phyloP scores from a whole-genome alignment of 2,797 vertebrate species.

The Neosilurus mollespiculum region DNA sequence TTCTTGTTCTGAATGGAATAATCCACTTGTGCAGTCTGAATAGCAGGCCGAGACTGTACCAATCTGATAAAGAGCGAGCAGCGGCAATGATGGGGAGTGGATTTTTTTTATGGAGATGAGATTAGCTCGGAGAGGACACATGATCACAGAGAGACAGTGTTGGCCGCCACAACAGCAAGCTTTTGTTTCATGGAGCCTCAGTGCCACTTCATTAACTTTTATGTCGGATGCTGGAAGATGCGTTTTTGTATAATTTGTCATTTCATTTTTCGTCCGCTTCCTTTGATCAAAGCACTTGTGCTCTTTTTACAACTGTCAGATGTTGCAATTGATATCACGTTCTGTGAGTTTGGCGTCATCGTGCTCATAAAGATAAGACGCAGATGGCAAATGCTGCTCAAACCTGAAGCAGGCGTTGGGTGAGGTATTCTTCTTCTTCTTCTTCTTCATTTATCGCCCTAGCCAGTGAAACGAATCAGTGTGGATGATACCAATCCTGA shows the following conservation, averaged over 20 bases:
- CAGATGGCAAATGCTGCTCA: background rate
- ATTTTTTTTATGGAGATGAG: conserved; percentile 49
- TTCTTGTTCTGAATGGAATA: conserved; percentile 28
- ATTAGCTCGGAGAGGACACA: conserved; percentile 36
- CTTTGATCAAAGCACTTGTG: background rate
- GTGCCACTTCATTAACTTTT: background rate
- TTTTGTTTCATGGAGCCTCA: background rate
- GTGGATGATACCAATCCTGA: conserved; percentile 4
- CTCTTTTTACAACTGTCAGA: background rate
- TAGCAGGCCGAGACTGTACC: conserved; percentile 36
- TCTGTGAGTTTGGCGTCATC: background rate
- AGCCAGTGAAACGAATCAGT: background rate
- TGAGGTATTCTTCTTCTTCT: background rate
- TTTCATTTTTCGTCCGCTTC: background rate
- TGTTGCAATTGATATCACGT: background rate
- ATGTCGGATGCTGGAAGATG: background rate
- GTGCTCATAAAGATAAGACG: conserved; percentile 5
- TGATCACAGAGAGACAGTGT: conserved; percentile 25
- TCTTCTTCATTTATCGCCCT: background rate
- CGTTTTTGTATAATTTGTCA: background rate
- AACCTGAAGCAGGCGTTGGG: background rate
- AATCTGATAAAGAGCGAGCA: conserved; percentile 24
- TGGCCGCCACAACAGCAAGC: background rate
- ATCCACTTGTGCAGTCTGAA: conserved; percentile 35
- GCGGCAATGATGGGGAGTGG: conserved; percentile 28